Evolutionary conservation across 2,888 invertebrate species (phyloP).

Genomic region (Nemotelus nigrinus): DNA sequence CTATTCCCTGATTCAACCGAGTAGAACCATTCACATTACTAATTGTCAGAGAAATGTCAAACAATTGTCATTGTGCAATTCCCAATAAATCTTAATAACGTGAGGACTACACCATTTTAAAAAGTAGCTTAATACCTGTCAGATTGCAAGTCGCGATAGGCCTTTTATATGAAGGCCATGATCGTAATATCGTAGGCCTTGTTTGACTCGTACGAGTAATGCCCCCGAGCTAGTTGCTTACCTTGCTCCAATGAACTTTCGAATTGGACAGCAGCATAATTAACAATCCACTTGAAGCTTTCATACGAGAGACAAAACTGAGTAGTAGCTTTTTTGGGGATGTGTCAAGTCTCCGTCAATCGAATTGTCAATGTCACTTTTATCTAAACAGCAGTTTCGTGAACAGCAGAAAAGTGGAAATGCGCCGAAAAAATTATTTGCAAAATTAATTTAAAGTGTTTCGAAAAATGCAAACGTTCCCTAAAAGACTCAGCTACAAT

Average conservation of each 20-base stretch:
- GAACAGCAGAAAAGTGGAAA: conserved; percentile 23
- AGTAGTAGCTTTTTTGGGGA: conserved; percentile 20
- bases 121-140: too few relatives aligned
- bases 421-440: conserved; percentile 7
- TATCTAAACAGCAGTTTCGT: conserved; percentile 28
- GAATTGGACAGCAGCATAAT: conserved; percentile 10
- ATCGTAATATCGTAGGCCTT: too few relatives aligned
- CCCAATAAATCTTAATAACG: too few relatives aligned
- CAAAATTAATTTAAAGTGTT: conserved; percentile 19
- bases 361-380: conserved; percentile 21
- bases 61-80: too few relatives aligned
- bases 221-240: too few relatives aligned
- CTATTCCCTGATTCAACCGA: too few relatives aligned
- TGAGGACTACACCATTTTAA: too few relatives aligned
- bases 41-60: too few relatives aligned
- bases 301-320: neutral
- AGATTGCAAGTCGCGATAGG: too few relatives aligned
- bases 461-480: neutral
- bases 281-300: neutral
- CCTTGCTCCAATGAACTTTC: neutral
- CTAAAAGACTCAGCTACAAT: conserved; percentile 8
- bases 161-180: too few relatives aligned
- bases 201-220: too few relatives aligned
- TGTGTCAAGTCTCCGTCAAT: conserved; percentile 15
- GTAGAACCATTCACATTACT: too few relatives aligned